These are phyloP conservation scores for Trinorchestia longiramus DNA, from an alignment of 1,140 invertebrate genomes.

Conservation along the genomic window DNA sequence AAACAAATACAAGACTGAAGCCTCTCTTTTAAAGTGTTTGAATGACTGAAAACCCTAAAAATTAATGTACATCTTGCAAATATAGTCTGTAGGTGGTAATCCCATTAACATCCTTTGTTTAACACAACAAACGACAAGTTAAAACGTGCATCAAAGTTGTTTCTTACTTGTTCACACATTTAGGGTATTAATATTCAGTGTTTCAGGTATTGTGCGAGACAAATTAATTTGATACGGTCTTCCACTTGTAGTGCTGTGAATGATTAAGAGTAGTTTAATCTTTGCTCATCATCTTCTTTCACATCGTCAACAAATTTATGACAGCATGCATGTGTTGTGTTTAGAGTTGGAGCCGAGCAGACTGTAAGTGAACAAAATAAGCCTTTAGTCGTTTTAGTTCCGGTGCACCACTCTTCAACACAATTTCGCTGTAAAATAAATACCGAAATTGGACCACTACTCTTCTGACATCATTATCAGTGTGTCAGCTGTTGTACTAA, in stretches of 20 bases:
- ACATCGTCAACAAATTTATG: background rate
- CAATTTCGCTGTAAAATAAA: background rate
- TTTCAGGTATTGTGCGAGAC: background rate
- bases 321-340: background rate
- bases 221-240: background rate
- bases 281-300: background rate
- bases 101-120: too few species aligned
- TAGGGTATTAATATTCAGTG: too few species aligned
- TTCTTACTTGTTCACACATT: too few species aligned
- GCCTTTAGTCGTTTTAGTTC: background rate
- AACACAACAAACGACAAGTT: too few species aligned
- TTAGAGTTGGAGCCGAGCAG: background rate
- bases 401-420: background rate
- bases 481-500: background rate
- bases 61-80: too few species aligned
- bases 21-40: too few species aligned
- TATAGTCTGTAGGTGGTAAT: too few species aligned
- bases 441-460: background rate
- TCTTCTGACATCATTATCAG: background rate
- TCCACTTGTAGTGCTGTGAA: background rate
- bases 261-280: background rate
- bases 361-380: background rate
- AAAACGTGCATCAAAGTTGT: too few species aligned
- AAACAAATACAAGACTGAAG: too few species aligned
- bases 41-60: too few species aligned